Evolutionary conservation across 2,888 invertebrate genomes (phyloP).

Genomic region (Parnassius mnemosyne): DNA sequence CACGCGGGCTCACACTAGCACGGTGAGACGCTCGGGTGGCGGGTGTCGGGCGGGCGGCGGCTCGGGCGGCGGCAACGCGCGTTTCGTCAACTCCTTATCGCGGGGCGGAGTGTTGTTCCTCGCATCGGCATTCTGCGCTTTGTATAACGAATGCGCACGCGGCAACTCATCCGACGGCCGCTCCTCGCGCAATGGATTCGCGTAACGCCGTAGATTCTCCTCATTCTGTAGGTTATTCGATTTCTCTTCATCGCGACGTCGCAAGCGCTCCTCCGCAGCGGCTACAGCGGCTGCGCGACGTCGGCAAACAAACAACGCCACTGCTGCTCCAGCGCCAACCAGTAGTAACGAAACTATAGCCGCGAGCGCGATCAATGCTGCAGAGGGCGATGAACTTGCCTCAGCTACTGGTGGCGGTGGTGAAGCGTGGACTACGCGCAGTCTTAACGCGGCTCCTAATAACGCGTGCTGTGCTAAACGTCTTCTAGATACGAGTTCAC

Average conservation of each 20-base stretch:
- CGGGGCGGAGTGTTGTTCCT: slow-evolving; percentile 87
- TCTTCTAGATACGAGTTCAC: slow-evolving; percentile 63
- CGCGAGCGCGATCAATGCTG: slow-evolving; percentile 40
- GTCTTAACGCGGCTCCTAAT: slow-evolving; percentile 62
- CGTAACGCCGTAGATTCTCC: slow-evolving; percentile 91
- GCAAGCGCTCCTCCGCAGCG: slow-evolving; percentile 80
- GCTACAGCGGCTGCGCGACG: slow-evolving; percentile 48
- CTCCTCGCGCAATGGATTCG: slow-evolving; percentile 86
- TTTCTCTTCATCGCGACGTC: slow-evolving; percentile 90
- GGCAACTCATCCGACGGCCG: slow-evolving; percentile 77
- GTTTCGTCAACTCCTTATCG: slow-evolving; percentile 89
- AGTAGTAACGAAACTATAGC: slow-evolving; percentile 37
- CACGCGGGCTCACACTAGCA: slow-evolving; percentile 59
- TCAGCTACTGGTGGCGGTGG: slow-evolving; percentile 60
- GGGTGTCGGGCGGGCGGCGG: slow-evolving; percentile 54
- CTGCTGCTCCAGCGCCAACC: slow-evolving; percentile 54
- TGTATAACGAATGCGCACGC: slow-evolving; percentile 86
- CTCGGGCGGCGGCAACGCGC: slow-evolving; percentile 77
- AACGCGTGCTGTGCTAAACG: slow-evolving; percentile 63
- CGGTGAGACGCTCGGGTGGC: slow-evolving; percentile 69
- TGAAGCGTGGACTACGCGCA: slow-evolving; percentile 50
- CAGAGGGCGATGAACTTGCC: slow-evolving; percentile 86
- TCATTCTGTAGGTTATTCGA: slow-evolving; percentile 95
- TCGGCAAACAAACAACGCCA: slow-evolving; percentile 38
- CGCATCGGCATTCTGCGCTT: slow-evolving; percentile 91